These are phyloP conservation scores for Meiosimyza decipiens DNA, from an alignment of 2,888 invertebrate species.

Conservation along the genomic window DNA sequence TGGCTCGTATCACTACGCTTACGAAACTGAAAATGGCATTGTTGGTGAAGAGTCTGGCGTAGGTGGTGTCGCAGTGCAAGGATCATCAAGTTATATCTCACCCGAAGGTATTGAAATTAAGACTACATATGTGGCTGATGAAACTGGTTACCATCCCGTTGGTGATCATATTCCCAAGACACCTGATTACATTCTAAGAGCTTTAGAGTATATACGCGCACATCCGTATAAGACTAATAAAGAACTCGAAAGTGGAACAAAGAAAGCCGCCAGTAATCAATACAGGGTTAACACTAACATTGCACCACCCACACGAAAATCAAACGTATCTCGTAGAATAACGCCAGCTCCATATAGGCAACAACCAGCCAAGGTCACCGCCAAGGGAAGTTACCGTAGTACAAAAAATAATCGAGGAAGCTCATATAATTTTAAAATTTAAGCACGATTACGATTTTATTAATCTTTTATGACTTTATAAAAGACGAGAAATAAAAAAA, in stretches of 20 bases:
- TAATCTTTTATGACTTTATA: too few species aligned
- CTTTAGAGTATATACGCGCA: conserved; percentile 57
- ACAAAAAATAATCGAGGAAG: not conserved
- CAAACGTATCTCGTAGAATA: conserved; percentile 22
- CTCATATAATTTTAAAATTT: not conserved
- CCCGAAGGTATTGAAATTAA: conserved; percentile 57
- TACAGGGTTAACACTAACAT: conserved; percentile 22
- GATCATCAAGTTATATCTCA: conserved; percentile 55
- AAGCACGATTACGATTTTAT: not conserved
- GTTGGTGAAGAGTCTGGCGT: conserved; percentile 51
- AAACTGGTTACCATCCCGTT: conserved; percentile 56
- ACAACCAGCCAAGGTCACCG: not conserved
- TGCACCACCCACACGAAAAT: conserved; percentile 26
- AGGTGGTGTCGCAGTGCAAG: conserved; percentile 53
- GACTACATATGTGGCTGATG: conserved; percentile 56
- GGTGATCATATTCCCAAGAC: conserved; percentile 59
- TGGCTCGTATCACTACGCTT: conserved; percentile 56
- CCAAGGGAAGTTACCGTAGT: not conserved
- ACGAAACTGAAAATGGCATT: conserved; percentile 59
- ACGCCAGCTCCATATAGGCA: conserved; percentile 1
- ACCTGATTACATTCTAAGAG: conserved; percentile 56
- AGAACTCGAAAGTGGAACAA: not conserved
- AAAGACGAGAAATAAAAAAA: too few species aligned
- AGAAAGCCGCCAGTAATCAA: not conserved
- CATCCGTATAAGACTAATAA: conserved; percentile 50